These are phyloP conservation scores for Rambutsinella grinnellia DNA, from an alignment of 2,888 invertebrate species.

Conservation along the genomic window DNA sequence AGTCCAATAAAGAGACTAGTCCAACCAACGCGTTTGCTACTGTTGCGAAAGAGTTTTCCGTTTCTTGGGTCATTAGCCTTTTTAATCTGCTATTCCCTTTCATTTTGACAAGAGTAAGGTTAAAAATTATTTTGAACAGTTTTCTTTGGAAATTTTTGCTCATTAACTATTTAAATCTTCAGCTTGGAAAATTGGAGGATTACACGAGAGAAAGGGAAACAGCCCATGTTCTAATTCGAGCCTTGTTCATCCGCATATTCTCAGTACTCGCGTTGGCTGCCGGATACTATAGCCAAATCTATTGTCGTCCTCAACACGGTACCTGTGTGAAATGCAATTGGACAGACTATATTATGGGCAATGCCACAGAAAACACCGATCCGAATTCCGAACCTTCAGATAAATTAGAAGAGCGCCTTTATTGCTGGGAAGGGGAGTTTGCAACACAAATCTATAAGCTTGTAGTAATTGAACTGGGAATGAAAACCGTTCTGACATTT, in stretches of 20 bases:
- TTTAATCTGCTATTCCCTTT: slow-evolving; percentile 55
- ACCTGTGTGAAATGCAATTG: slow-evolving; percentile 39
- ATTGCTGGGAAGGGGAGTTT: slow-evolving; percentile 61
- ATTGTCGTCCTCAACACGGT: slow-evolving; percentile 37
- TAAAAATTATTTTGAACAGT: no score
- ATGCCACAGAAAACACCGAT: neutral
- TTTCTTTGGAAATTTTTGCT: no score
- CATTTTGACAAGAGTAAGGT: slow-evolving; percentile 53
- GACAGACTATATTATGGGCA: neutral
- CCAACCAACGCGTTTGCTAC: no score
- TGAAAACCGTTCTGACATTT: slow-evolving; percentile 59
- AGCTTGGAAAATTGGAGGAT: slow-evolving; percentile 63
- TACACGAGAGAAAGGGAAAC: slow-evolving; percentile 46
- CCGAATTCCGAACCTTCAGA: neutral
- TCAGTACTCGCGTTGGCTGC: slow-evolving; percentile 46
- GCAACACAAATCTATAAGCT: slow-evolving; percentile 61
- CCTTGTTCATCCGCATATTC: slow-evolving; percentile 54
- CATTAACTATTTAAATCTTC: no score
- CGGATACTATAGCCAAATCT: slow-evolving; percentile 30
- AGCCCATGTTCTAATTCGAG: slow-evolving; percentile 51
- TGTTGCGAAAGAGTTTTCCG: slow-evolving; percentile 43
- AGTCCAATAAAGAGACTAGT: no score
- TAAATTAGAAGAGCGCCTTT: no score
- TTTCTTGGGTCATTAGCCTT: slow-evolving; percentile 38
- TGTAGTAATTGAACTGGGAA: slow-evolving; percentile 49